Evolutionary conservation across 2,888 invertebrate species (phyloP), one percentile per base, ranked within the genome.

Genomic region (Heterodera filipjevi): DNA sequence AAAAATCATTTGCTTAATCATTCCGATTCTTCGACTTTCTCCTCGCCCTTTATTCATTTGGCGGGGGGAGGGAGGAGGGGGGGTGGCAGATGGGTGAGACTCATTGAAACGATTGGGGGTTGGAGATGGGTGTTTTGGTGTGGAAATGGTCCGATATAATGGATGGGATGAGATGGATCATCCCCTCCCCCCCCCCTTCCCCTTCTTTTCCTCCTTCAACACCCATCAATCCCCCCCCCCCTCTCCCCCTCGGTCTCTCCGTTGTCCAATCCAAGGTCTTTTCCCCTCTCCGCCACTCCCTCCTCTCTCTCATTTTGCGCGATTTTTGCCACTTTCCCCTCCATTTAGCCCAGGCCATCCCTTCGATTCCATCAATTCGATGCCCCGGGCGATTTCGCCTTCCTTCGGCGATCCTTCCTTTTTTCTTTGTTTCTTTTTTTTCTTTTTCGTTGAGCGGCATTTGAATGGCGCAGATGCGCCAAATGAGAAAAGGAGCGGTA

Each of bases 291-390:
- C 39, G 39, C 39, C 49, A 16, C 22, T 22, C 49, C n/a, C n/a
- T n/a, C n/a, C n/a, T 19, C 19, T 22, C 53, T 19, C 53, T 19
- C 14, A 53, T 59, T 59, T 59, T 59, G 59, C 59, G 59, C 59
- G n/a, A 59, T 59, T 59, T n/a, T 59, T n/a, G n/a, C 59, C n/a
- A 27, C 27, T 59, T 59, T 59, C n/a, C 59, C 2, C 59, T 59
- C 59, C 59, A 59, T 59, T 59, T 59, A n/a, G n/a, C 59, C n/a
- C n/a, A 27, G 59, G 59, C 59, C 59, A 59, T 59, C 59, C n/a
- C n/a, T n/a, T 19, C 59, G 59, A 59, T 59, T 27, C 59, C 59
- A 59, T n/a, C 59, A 59, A 59, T 59, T 22, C 59, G 27, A 59
- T 59, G 59, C 59, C 59, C 59, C n/a, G 59, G 59, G 59, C 27